These are phyloP conservation scores for Panthera leo DNA, from an alignment of 2,113 vertebrate species.

Conservation along the genomic window DNA sequence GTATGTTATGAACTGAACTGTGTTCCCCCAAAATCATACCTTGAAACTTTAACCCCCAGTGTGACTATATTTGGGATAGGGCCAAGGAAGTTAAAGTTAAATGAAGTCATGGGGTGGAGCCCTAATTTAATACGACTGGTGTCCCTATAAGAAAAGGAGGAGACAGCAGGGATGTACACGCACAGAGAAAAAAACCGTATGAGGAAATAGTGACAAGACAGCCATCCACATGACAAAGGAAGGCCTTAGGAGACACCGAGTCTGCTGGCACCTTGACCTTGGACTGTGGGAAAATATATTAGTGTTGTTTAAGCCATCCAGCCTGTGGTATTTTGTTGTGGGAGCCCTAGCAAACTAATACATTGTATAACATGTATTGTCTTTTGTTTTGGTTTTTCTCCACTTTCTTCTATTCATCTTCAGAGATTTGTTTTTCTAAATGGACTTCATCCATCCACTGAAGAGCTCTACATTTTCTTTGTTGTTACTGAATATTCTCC, in stretches of 20 bases:
- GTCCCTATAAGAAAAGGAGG: neutral
- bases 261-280: neutral
- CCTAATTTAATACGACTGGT: neutral
- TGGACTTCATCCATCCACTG: neutral
- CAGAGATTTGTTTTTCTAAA: neutral
- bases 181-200: neutral
- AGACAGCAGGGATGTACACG: neutral
- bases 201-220: neutral
- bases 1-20: neutral
- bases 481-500: neutral
- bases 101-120: neutral
- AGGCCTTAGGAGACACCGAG: neutral
- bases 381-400: neutral
- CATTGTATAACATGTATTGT: neutral
- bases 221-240: neutral
- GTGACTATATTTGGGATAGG: neutral
- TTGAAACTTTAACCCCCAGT: neutral
- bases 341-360: neutral
- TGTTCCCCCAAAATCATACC: neutral
- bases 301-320: neutral
- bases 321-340: neutral
- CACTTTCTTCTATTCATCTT: neutral
- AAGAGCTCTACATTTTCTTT: neutral
- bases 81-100: neutral
- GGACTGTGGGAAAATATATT: neutral